Evolutionary conservation across 2,797 vertebrate species (phyloP).

Genomic region (Hydrophis major): DNA sequence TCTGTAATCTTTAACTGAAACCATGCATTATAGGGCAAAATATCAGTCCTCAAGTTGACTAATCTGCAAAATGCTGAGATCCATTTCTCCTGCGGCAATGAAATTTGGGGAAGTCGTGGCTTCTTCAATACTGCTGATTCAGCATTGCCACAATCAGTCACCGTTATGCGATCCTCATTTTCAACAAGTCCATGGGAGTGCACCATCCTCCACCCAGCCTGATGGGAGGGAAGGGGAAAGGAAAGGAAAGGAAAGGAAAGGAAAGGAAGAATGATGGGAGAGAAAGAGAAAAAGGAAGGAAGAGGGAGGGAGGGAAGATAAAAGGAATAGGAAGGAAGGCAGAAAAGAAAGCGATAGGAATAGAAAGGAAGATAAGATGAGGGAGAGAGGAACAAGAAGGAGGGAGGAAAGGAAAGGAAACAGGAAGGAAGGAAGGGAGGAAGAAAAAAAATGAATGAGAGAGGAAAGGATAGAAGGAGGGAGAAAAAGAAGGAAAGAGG

Average conservation of each 20-base stretch:
- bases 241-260: neutral
- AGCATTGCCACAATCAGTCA: neutral
- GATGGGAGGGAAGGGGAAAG: neutral
- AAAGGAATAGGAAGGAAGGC: neutral
- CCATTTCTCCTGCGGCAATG: neutral
- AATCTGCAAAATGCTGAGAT: neutral
- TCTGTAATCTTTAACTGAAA: neutral
- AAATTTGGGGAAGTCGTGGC: neutral
- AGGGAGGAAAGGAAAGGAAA: neutral
- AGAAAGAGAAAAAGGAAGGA: too few species aligned
- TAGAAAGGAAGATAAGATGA: neutral
- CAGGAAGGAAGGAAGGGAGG: neutral
- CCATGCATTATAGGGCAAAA: neutral
- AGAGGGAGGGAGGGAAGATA: too few species aligned
- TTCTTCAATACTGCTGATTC: neutral
- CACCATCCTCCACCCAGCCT: neutral
- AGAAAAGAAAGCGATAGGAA: neutral
- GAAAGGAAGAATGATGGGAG: too few species aligned
- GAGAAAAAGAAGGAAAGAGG: neutral
- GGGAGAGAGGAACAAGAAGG: neutral
- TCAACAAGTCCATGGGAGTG: neutral
- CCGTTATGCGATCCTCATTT: neutral
- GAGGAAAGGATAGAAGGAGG: neutral
- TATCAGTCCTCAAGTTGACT: neutral
- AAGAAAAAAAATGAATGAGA: neutral